phyloP scores from a whole-genome alignment of 2,113 vertebrate species.

The Rousettus leschenaultii region DNA sequence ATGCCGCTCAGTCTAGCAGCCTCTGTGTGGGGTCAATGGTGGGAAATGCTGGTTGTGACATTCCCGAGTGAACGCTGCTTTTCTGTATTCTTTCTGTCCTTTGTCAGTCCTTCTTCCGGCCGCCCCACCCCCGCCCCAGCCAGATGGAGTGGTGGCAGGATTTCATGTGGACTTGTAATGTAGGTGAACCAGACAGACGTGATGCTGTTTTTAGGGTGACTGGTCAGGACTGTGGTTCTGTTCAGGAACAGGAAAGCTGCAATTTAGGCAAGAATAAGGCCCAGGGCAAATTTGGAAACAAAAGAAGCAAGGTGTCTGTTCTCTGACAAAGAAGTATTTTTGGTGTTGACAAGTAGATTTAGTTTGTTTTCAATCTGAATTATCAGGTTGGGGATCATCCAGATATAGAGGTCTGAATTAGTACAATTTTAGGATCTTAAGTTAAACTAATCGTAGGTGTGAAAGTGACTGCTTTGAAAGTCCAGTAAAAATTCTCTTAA shows the following conservation, averaged over 20 bases:
- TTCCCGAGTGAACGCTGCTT: neutral
- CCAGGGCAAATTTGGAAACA: conserved; percentile 51
- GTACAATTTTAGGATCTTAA: neutral
- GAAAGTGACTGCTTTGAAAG: neutral
- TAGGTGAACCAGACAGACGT: neutral
- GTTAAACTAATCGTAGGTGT: neutral
- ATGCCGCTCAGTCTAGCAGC: neutral
- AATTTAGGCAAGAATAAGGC: conserved; percentile 51
- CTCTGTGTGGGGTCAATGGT: neutral
- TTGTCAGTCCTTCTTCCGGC: neutral
- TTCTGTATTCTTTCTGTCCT: neutral
- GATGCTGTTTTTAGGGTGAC: conserved; percentile 62
- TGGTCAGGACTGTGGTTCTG: conserved; percentile 54
- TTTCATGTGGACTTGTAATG: neutral
- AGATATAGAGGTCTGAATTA: neutral
- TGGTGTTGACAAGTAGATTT: conserved; percentile 33
- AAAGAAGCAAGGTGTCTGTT: conserved; percentile 38
- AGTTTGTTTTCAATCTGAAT: conserved; percentile 45
- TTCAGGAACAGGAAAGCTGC: conserved; percentile 46
- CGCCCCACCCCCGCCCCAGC: neutral
- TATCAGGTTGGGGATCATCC: neutral
- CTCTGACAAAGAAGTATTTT: conserved; percentile 32
- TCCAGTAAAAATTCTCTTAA: neutral
- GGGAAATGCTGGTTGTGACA: conserved; percentile 5
- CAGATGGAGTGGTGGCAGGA: neutral